Base-by-base conservation (phyloP, 2,888 invertebrate genomes). In the Ditula angustiorana region DNA sequence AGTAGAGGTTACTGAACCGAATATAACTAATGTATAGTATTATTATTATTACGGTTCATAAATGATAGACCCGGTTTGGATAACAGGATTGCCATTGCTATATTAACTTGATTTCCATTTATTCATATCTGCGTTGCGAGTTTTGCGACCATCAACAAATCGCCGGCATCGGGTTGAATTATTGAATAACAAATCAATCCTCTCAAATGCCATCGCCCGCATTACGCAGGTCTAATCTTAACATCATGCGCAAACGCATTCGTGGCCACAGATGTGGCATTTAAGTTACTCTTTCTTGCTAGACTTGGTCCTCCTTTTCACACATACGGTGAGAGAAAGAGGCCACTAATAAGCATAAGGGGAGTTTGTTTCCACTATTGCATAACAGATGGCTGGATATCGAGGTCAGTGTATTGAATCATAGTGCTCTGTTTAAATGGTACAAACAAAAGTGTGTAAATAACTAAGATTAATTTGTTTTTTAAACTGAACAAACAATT, bases 331-430 rank as follows among this genome's bases (percentile, higher is more conserved):
- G 41, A 13, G 16, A 7, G 28, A 44, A n/a, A 21, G 50, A 53
- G 35, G 37, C 41, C 30, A 24, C 13, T 21, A 16, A 5, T 16
- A 55, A 16, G 35, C 24, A 46, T 58, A 64, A 35, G 67, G 67
- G 59, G 58, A 57, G 67, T 60, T 68, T 64, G 71, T 67, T 63
- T 49, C 49, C 65, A 61, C 65, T 55, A 35, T 72, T 73, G 66
- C 72, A 67, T 73, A 74, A 72, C 67, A 73, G 73, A 73, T 73
- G 74, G 68, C 60, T 67, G 67, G 57, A 49, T 70, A 75, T 74
- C 65, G 74, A 68, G 77, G 76, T 71, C 76, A 67, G 49, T 33
- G 30, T 44, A 61, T 58, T 64, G 61, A 63, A 63, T 57, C 52
- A 59, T 65, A 62, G 60, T 61, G 60, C 58, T 66, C 62, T 69